Percentiles rank a stretch among this genome's conserved stretches.
Conservation (phyloP, 2,113 vertebrate genomes). For the Heteronetta atricapilla region DNA sequence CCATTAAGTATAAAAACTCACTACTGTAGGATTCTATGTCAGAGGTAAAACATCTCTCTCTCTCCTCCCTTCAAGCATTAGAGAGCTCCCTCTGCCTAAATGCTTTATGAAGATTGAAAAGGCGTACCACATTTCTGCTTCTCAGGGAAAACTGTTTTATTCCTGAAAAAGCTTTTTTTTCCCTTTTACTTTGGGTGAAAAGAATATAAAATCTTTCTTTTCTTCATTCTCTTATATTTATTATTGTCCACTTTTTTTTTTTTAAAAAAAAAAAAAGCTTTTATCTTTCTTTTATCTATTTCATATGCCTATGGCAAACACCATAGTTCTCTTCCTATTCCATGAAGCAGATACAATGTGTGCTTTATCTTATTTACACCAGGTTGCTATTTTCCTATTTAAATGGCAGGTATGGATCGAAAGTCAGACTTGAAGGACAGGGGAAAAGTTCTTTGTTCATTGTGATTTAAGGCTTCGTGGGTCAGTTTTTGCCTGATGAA, state of each 20-base stretch:
- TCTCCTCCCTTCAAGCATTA: conserved; percentile 66
- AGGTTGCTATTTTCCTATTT: conserved; percentile 69
- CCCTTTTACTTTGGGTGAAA: conserved; percentile 14
- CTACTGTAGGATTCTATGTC: conserved; percentile 54
- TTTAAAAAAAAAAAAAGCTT: not conserved
- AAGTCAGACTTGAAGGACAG: conserved; percentile 76
- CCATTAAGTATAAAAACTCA: conserved; percentile 76
- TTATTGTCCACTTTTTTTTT: conserved; percentile 64
- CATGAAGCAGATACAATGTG: conserved; percentile 33
- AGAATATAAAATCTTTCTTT: not conserved
- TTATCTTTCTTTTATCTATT: conserved; percentile 78
- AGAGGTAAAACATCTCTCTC: conserved; percentile 72
- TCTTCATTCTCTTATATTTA: conserved; percentile 39
- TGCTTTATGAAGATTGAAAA: conserved; percentile 63
- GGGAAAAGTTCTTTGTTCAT: conserved; percentile 25
- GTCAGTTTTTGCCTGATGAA: not conserved
- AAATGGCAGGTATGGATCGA: conserved; percentile 72
- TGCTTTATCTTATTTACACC: conserved; percentile 67
- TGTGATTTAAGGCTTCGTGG: conserved; percentile 4
- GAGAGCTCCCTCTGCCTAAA: conserved; percentile 47
- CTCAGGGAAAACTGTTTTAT: conserved; percentile 13
- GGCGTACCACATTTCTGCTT: conserved; percentile 29
- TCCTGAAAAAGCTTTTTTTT: conserved; percentile 44
- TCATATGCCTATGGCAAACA: conserved; percentile 73
- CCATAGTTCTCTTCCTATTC: conserved; percentile 47